These are phyloP conservation scores for Formica selysi DNA, from an alignment of 1,140 invertebrate genomes.

Conservation along the genomic window DNA sequence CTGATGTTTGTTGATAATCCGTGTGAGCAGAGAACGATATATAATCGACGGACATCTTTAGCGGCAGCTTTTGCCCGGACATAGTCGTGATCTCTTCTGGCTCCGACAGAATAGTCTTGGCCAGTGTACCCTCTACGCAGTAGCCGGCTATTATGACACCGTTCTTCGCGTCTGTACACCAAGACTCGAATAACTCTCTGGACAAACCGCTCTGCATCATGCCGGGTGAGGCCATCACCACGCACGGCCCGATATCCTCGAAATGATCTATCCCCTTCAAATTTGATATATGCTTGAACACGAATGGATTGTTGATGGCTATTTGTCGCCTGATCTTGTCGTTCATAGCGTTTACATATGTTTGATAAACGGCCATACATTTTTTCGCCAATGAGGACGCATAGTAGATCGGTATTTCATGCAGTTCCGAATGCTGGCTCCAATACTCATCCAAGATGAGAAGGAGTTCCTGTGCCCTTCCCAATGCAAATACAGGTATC, in stretches of 20 bases:
- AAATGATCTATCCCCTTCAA: conserved; percentile 99
- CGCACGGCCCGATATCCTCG: conserved; percentile 99
- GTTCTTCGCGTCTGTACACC: conserved; percentile 99
- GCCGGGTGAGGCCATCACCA: conserved; percentile 99
- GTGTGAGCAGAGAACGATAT: conserved; percentile 99
- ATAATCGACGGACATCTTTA: conserved; percentile 99
- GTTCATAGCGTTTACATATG: conserved; percentile 99
- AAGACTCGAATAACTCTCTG: conserved; percentile 98
- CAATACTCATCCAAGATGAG: conserved; percentile 99
- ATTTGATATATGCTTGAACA: conserved; percentile 99
- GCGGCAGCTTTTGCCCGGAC: conserved; percentile 97
- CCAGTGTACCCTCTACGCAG: conserved; percentile 99
- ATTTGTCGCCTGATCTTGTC: conserved; percentile 98
- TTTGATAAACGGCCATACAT: conserved; percentile 99
- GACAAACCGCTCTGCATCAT: conserved; percentile 99
- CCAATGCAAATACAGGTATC: conserved; percentile 99
- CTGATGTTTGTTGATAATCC: conserved; percentile 99
- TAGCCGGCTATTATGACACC: conserved; percentile 99
- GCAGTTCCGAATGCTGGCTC: conserved; percentile 98
- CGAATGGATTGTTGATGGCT: conserved; percentile 99
- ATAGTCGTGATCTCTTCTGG: conserved; percentile 99
- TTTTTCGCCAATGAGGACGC: conserved; percentile 99
- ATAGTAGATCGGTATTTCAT: conserved; percentile 99
- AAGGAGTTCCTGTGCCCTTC: conserved; percentile 98
- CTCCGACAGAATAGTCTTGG: conserved; percentile 98